A percentile compares a stretch with the other conserved stretches of the same genome.
phyloP scores from a whole-genome alignment of 2,888 invertebrate species.

The Cenopis cana region DNA sequence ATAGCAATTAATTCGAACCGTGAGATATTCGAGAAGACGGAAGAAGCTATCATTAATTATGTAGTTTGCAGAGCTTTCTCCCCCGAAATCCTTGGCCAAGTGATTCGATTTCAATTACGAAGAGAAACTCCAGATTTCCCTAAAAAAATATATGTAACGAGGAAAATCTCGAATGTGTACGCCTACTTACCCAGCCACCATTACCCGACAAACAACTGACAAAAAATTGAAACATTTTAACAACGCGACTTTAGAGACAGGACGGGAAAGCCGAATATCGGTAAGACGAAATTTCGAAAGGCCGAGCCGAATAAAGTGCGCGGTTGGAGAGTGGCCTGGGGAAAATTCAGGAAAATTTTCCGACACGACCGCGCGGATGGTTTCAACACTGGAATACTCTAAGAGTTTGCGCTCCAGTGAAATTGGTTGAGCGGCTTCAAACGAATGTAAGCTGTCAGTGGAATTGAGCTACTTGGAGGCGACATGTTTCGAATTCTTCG shows the following conservation, averaged over 20 bases:
- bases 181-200: conserved; percentile 37
- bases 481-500: too few species aligned
- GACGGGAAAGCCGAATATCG: background rate
- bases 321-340: too few species aligned
- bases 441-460: too few species aligned
- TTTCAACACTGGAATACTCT: too few species aligned
- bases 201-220: conserved; percentile 37
- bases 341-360: too few species aligned
- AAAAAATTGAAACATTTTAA: conserved; percentile 44
- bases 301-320: too few species aligned
- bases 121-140: conserved; percentile 26
- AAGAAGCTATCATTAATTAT: conserved; percentile 21
- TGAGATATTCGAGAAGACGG: too few species aligned
- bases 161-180: conserved; percentile 43
- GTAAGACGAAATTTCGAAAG: background rate
- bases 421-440: too few species aligned
- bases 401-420: too few species aligned
- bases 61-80: conserved; percentile 16
- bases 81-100: conserved; percentile 20
- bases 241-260: conserved; percentile 28
- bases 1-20: too few species aligned
- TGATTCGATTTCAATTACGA: conserved; percentile 43
- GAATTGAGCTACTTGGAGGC: too few species aligned
- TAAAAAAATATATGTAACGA: conserved; percentile 34
- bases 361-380: too few species aligned